Conservation (phyloP, 2,888 invertebrate species). For the Nymphalis urticae region DNA sequence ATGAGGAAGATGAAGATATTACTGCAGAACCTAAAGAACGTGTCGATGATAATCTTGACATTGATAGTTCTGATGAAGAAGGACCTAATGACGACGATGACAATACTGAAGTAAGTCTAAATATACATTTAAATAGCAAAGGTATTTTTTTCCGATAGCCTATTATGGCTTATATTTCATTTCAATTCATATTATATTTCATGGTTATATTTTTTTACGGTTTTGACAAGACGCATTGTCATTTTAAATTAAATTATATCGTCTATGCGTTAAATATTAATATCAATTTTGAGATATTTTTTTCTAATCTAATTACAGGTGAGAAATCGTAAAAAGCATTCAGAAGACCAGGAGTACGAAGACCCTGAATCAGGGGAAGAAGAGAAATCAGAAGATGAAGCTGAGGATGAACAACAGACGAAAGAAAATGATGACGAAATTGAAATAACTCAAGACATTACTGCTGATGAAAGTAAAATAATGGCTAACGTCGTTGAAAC, state of each 20-base stretch:
- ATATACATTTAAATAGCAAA: neutral
- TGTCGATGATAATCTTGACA: slow-evolving; percentile 81
- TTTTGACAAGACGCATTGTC: no score
- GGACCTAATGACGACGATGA: slow-evolving; percentile 71
- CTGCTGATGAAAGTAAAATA: slow-evolving; percentile 55
- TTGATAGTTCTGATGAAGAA: slow-evolving; percentile 83
- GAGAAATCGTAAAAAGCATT: slow-evolving; percentile 79
- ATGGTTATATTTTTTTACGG: no score
- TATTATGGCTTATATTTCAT: no score
- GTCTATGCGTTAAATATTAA: no score
- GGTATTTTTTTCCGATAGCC: no score
- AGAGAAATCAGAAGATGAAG: slow-evolving; percentile 76
- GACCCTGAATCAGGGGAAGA: slow-evolving; percentile 84
- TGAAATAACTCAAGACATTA: slow-evolving; percentile 49
- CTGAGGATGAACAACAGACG: slow-evolving; percentile 54
- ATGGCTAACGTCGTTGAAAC: slow-evolving; percentile 67
- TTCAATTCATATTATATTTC: no score
- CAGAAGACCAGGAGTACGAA: slow-evolving; percentile 85
- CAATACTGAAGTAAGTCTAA: slow-evolving; percentile 54
- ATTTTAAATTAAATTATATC: no score
- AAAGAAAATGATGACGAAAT: slow-evolving; percentile 58
- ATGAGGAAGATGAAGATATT: slow-evolving; percentile 62
- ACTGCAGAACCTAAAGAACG: slow-evolving; percentile 47
- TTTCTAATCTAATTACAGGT: slow-evolving; percentile 29
- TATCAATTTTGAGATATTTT: no score